Conservation (phyloP, 1,140 invertebrate species). For the Centruroides sculpturatus region DNA sequence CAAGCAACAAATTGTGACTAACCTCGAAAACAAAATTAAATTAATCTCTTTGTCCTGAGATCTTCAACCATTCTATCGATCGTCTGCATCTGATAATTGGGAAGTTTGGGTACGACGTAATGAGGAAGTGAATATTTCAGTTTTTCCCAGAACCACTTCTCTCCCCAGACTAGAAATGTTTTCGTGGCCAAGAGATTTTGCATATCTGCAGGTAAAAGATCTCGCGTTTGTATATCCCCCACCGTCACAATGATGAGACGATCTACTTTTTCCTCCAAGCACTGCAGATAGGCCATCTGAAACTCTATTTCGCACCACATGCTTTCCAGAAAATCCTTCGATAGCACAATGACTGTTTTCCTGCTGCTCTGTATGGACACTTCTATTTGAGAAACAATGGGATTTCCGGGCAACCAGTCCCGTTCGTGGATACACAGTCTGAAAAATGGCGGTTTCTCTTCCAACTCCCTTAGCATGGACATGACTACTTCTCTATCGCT, state of each 20-base stretch:
- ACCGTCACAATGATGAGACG: constrained; percentile 64
- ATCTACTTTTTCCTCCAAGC: constrained; percentile 17
- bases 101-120: too few species aligned
- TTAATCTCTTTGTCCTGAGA: too few species aligned
- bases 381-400: constrained; percentile 69
- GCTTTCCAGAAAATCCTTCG: constrained; percentile 80
- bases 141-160: constrained; percentile 1
- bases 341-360: constrained; percentile 76
- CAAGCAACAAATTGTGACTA: too few species aligned
- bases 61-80: too few species aligned
- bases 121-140: too few species aligned
- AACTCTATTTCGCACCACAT: constrained; percentile 88
- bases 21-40: too few species aligned
- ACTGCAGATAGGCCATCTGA: constrained; percentile 47
- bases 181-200: constrained; percentile 25
- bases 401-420: constrained; percentile 67
- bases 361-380: constrained; percentile 76
- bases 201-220: constrained; percentile 22
- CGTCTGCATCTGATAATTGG: too few species aligned
- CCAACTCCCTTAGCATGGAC: constrained; percentile 46
- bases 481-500: constrained; percentile 48
- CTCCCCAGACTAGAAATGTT: constrained; percentile 32
- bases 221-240: constrained; percentile 40
- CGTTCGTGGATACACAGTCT: constrained; percentile 77
- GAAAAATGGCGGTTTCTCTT: constrained; percentile 27